These are phyloP conservation scores for Dynastes maya DNA, from an alignment of 2,888 invertebrate species.

Conservation along the genomic window DNA sequence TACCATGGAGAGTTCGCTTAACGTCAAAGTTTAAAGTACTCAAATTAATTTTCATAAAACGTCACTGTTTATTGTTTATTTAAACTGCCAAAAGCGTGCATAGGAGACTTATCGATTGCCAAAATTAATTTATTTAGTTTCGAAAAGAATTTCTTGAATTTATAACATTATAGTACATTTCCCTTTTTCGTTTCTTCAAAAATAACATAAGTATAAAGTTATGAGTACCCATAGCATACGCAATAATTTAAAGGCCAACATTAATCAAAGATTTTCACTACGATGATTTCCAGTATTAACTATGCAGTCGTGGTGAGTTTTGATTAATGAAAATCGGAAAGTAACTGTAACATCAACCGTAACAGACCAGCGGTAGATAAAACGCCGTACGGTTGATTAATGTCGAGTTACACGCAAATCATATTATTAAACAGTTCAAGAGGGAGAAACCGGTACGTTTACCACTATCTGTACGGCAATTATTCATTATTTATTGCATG, in stretches of 20 bases:
- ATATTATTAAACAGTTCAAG: conserved; percentile 64
- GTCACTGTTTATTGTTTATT: too few species aligned
- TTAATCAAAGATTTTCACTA: conserved; percentile 17
- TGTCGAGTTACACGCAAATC: conserved; percentile 65
- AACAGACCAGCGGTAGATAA: conserved; percentile 62
- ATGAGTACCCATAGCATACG: not conserved
- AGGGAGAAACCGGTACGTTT: conserved; percentile 55
- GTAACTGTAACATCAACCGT: conserved; percentile 62
- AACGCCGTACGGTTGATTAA: conserved; percentile 64
- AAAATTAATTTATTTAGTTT: too few species aligned
- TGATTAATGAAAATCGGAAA: conserved; percentile 67
- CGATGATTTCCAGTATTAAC: conserved; percentile 16
- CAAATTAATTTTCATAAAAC: too few species aligned
- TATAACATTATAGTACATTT: too few species aligned
- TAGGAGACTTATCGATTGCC: too few species aligned
- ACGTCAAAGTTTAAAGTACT: too few species aligned
- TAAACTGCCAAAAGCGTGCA: too few species aligned
- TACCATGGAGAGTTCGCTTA: too few species aligned
- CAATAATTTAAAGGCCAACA: not conserved
- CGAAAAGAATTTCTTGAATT: too few species aligned
- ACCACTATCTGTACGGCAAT: conserved; percentile 53
- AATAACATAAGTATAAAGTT: too few species aligned
- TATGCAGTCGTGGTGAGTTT: not conserved
- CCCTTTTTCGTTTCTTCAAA: too few species aligned
- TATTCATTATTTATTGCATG: conserved; percentile 56